Evolutionary conservation across 1,140 invertebrate species (phyloP), one percentile per base, ranked within the genome.

Genomic region (Calephelis virginiensis): DNA sequence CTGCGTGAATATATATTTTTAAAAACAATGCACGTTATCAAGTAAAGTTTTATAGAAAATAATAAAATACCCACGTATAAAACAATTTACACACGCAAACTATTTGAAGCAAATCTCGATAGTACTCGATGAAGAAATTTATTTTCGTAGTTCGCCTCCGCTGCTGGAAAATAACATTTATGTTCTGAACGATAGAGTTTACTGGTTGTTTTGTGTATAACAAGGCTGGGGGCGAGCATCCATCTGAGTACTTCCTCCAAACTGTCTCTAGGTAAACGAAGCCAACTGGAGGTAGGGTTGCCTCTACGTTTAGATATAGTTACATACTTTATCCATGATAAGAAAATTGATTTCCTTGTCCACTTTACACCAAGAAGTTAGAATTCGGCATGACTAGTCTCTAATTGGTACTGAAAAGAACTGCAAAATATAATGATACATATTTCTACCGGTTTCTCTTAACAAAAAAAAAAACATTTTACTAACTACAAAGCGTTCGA

Each of bases 221-320:
- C 72, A 71, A 71, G 69, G 69, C 69, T 45, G 63, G 50, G 59
- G 66, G 61, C 63, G 64, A 73, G 63, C 67, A 67, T 73, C 66
- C 64, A 67, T 73, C 72, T 68, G 69, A 73, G 69, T 74, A 67
- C 69, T 71, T 69, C 64, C 64, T 66, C 49, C 72, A 71, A 71
- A 71, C 69, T 74, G 67, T 71, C 72, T 63, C 64, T 74, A 47
- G 61, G 64, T 74, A 74, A 74, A 71, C 70, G 66, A 71, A 74
- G 72, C 66, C 63, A 69, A 69, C 67, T 69, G 43, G 37, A 17
- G 7, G 10, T 48, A 71, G 69, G 72, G 72, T 48, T 71, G 72
- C 48, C 10, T 10, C 10, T 8, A 9, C 8, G 14, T 48, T 48
- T 48, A 48, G 1, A 5, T 48, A 4, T 48, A 1, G 45, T 46